These are phyloP conservation scores for Phytoseiulus persimilis DNA, from an alignment of 2,888 invertebrate genomes.

Conservation along the genomic window DNA sequence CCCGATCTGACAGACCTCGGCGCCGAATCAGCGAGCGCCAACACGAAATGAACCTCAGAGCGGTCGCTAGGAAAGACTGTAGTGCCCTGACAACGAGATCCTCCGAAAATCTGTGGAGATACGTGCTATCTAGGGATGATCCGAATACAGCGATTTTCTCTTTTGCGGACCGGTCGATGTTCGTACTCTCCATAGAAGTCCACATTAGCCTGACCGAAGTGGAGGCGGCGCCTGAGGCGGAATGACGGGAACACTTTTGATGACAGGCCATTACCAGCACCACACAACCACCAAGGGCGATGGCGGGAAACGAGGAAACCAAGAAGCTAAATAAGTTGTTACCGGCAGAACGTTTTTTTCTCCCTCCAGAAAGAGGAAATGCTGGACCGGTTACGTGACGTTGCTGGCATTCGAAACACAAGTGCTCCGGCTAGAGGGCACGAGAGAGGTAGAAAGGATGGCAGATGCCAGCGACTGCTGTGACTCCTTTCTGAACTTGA, in stretches of 20 bases:
- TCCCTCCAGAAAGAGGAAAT: not conserved
- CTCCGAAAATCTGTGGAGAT: not conserved
- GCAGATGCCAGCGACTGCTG: not conserved
- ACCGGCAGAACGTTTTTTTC: not conserved
- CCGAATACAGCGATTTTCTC: not conserved
- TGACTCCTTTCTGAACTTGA: not conserved
- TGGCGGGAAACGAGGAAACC: not conserved
- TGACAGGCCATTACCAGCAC: slow-evolving; percentile 5
- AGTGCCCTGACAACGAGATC: too few relatives aligned
- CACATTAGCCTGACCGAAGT: not conserved
- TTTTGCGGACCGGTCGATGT: not conserved
- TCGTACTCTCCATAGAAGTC: not conserved
- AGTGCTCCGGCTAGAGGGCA: not conserved
- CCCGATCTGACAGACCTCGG: too few relatives aligned
- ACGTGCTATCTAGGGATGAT: not conserved
- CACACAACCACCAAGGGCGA: not conserved
- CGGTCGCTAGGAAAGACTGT: too few relatives aligned
- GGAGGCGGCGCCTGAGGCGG: not conserved
- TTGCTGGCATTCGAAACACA: not conserved
- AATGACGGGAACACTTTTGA: not conserved
- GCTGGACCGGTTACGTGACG: not conserved
- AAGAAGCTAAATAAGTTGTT: slow-evolving; percentile 5
- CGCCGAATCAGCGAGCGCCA: too few relatives aligned
- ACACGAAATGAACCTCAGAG: too few relatives aligned
- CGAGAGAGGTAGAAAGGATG: not conserved